Conservation (phyloP, 2,888 invertebrate species). For the Drosophila mimetica region DNA sequence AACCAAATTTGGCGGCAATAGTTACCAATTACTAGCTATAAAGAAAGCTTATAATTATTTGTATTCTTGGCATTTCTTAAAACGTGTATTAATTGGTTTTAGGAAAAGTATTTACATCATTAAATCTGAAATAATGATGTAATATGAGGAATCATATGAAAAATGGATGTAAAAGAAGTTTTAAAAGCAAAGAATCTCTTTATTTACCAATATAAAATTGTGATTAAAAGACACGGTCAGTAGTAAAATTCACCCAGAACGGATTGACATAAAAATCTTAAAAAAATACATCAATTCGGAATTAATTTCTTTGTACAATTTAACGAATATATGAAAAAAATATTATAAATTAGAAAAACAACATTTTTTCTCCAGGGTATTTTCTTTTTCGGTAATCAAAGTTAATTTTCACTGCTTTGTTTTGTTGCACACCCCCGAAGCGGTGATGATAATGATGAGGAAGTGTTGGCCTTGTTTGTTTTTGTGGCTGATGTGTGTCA, state of each 20-base stretch:
- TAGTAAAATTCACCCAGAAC: too few species aligned
- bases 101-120: not conserved
- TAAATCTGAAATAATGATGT: too few species aligned
- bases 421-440: slow-evolving; percentile 1
- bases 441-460: slow-evolving; percentile 11
- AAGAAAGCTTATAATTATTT: not conserved
- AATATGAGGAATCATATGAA: too few species aligned
- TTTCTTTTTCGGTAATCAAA: not conserved
- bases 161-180: too few species aligned
- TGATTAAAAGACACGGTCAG: too few species aligned
- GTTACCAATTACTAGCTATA: not conserved
- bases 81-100: not conserved
- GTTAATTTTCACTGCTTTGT: not conserved
- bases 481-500: slow-evolving; percentile 32
- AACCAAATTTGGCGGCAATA: not conserved
- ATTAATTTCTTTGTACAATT: too few species aligned
- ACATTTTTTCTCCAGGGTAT: slow-evolving; percentile 1
- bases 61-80: not conserved
- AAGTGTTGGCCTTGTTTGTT: slow-evolving; percentile 35
- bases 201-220: too few species aligned
- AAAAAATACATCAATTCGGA: too few species aligned
- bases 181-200: not conserved
- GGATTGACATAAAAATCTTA: too few species aligned
- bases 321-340: too few species aligned
- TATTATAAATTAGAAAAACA: too few species aligned